phyloP scores from a whole-genome alignment of 2,113 vertebrate genomes.

The Macquaria ambigua region DNA sequence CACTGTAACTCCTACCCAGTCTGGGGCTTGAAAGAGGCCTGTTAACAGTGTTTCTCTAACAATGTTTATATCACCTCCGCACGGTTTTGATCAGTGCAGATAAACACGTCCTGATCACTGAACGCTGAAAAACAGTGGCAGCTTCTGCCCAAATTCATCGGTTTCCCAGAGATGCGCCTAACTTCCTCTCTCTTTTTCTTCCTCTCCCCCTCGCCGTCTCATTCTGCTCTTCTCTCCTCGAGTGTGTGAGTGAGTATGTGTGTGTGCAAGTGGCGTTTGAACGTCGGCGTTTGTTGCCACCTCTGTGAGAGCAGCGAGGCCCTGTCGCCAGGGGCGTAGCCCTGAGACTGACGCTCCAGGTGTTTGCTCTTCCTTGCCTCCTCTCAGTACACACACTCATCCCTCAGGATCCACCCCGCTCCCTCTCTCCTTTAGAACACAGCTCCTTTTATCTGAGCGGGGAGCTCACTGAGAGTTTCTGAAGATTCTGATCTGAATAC shows the following conservation, averaged over 20 bases:
- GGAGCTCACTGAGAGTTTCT: conserved; percentile 78
- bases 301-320: conserved; percentile 77
- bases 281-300: conserved; percentile 76
- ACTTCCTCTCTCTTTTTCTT: conserved; percentile 43
- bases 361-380: conserved; percentile 84
- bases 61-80: conserved; percentile 81
- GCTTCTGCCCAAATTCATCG: conserved; percentile 57
- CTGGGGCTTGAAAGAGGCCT: conserved; percentile 71
- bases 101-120: conserved; percentile 77
- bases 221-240: conserved; percentile 35
- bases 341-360: conserved; percentile 83
- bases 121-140: conserved; percentile 64
- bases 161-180: conserved; percentile 56
- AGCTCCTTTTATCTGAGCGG: conserved; percentile 80
- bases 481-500: conserved; percentile 80
- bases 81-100: conserved; percentile 79
- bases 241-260: conserved; percentile 27
- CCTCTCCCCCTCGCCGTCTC: conserved; percentile 34
- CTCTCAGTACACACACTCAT: conserved; percentile 75
- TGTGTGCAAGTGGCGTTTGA: conserved; percentile 69
- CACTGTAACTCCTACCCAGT: conserved; percentile 70
- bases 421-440: conserved; percentile 75
- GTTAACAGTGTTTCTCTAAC: conserved; percentile 77
- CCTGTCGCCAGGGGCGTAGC: conserved; percentile 85
- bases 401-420: conserved; percentile 78